Evolutionary conservation across 1,140 invertebrate genomes (phyloP), one percentile per base, ranked within the genome.

Genomic region (Aphaenogaster rudis): DNA sequence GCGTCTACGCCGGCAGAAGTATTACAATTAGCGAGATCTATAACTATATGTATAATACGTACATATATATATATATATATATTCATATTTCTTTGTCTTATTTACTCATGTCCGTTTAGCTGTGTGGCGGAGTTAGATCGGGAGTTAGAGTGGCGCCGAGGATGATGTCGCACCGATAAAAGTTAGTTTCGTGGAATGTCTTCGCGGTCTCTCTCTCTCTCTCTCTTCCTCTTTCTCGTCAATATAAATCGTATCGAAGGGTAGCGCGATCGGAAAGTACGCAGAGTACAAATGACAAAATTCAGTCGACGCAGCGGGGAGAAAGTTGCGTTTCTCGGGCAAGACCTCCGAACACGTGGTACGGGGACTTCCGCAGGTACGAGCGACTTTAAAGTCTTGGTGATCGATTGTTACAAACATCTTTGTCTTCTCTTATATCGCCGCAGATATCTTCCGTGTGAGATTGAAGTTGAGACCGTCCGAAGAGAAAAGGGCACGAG

Each of bases 11-110:
- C 42, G 67, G 66, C 69, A 72, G 52, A 72, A 72, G 42, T 72
- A 61, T 61, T 61, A 72, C 69, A 72, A 84, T 84, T 45, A 84
- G 66, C 66, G n/a, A 57, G n/a, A 84, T 48, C 42, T 74, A 72
- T 33, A 39, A 17, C 57, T 84, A 54, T 63, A 39, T 67, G 8
- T 67, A 66, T 45, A 52, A 80, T 42, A 66, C 80, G 54, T 59
- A 69, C 39, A 50, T 59, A 71, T 45, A 59, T 45, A 13, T 17
- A 63, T 45, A 48, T 45, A 48, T 28, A 11, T n/a, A 45, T 42
- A 39, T 54, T 11, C 33, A 42, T 39, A 42, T 69, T 33, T 69
- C 3, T 45, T 57, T 71, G 3, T n/a, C 36, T 74, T 61, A 61
- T n/a, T 71, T 33, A 71, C 71, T 72, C 7, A 21, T 69, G 48